phyloP scores from a whole-genome alignment of 1,140 invertebrate genomes.

The Batillaria attramentaria region DNA sequence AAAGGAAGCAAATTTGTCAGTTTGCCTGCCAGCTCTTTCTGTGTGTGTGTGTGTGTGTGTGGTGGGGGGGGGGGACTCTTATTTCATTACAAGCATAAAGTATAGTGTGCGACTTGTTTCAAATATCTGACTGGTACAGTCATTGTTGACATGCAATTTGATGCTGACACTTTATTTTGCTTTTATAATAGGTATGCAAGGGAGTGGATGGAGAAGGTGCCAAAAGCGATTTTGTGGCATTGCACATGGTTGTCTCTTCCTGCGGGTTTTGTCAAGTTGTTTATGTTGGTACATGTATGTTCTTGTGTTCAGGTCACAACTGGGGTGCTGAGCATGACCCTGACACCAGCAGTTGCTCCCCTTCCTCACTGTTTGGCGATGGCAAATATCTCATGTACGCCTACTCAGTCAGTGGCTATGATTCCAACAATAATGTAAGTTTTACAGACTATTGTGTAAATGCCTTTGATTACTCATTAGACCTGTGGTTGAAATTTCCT shows the following conservation, averaged over 20 bases:
- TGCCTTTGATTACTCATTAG: neutral
- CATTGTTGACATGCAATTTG: too few species aligned
- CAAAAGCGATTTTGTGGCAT: neutral
- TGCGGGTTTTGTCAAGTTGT: conserved; percentile 17
- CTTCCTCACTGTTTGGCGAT: conserved; percentile 85
- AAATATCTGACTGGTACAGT: too few species aligned
- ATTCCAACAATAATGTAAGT: conserved; percentile 94
- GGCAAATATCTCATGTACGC: conserved; percentile 99
- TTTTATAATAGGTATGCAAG: neutral
- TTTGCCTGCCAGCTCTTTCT: too few species aligned
- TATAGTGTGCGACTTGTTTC: too few species aligned
- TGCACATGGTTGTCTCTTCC: neutral
- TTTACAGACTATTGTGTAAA: neutral
- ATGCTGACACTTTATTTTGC: too few species aligned
- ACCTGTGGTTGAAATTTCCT: too few species aligned
- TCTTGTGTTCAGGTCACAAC: conserved; percentile 84
- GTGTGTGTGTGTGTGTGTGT: too few species aligned
- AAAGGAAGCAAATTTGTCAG: too few species aligned
- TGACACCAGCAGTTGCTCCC: conserved; percentile 93
- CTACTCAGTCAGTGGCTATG: conserved; percentile 96
- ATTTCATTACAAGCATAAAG: too few species aligned
- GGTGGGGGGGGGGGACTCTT: too few species aligned
- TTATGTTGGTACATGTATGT: neutral
- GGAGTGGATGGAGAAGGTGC: too few species aligned
- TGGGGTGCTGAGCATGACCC: conserved; percentile 99